Evolutionary conservation across 2,113 vertebrate species (phyloP).

Genomic region (Phylloscopus whistleri): DNA sequence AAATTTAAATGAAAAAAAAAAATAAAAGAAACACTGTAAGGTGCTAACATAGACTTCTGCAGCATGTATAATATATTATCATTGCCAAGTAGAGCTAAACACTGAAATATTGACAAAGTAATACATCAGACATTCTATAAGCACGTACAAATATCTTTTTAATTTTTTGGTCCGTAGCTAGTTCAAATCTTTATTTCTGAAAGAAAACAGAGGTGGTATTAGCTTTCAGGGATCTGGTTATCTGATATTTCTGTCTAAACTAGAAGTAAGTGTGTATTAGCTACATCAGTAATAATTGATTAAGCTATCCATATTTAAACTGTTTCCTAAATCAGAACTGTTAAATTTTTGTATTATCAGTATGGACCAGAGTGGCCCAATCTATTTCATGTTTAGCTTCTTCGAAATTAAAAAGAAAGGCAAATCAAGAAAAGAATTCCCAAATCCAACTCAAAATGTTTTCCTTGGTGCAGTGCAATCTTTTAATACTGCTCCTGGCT

Average conservation of each 20-base stretch:
- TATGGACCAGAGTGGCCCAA: neutral
- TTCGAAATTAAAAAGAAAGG: neutral
- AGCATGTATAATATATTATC: conserved; percentile 51
- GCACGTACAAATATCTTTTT: conserved; percentile 22
- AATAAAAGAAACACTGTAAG: conserved; percentile 60
- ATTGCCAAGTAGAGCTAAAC: conserved; percentile 46
- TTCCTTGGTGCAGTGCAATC: neutral
- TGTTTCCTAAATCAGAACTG: neutral
- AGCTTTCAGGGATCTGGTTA: neutral
- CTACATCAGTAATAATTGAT: neutral
- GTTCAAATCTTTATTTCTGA: conserved; percentile 31
- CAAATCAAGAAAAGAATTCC: neutral
- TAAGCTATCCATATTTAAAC: neutral
- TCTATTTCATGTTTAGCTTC: neutral
- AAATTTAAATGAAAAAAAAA: conserved; percentile 74
- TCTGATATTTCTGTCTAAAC: neutral
- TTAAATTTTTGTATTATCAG: neutral
- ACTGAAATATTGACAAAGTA: conserved; percentile 52
- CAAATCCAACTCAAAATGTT: neutral
- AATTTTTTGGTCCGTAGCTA: neutral
- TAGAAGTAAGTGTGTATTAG: neutral
- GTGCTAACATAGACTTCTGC: conserved; percentile 55
- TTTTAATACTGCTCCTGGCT: neutral
- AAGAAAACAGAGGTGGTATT: neutral
- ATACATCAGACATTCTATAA: conserved; percentile 33